Percentiles rank a stretch among this genome's conserved stretches.
Evolutionary conservation across 2,888 invertebrate genomes (phyloP).

Genomic region (Aethes cnicana): DNA sequence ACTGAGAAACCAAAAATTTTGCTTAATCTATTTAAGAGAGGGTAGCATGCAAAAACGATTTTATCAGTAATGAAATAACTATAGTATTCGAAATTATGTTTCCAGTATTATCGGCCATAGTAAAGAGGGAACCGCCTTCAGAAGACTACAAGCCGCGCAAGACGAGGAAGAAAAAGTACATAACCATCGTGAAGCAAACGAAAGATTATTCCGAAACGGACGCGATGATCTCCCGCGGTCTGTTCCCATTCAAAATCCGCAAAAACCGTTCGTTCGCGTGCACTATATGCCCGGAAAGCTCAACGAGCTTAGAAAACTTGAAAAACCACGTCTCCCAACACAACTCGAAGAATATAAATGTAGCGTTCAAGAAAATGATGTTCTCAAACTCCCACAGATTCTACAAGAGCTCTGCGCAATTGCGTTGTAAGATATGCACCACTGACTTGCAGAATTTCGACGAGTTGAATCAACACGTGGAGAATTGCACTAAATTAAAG

Average conservation of each 20-base stretch:
- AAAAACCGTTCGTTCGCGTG: constrained; percentile 58
- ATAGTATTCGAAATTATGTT: constrained; percentile 15
- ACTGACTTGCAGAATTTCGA: constrained; percentile 55
- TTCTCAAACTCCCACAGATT: constrained; percentile 60
- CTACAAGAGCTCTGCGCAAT: constrained; percentile 45
- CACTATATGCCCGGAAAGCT: constrained; percentile 61
- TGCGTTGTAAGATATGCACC: constrained; percentile 66
- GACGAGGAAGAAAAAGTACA: constrained; percentile 40
- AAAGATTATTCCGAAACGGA: constrained; percentile 55
- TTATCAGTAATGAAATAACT: neutral
- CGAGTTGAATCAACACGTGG: constrained; percentile 56
- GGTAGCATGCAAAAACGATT: neutral
- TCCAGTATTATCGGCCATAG: constrained; percentile 51
- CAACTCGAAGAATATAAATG: constrained; percentile 51
- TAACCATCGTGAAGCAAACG: constrained; percentile 46
- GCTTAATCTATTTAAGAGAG: too few species aligned
- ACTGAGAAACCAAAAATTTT: too few species aligned
- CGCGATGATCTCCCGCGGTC: constrained; percentile 53
- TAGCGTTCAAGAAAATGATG: constrained; percentile 69
- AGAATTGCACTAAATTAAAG: constrained; percentile 54
- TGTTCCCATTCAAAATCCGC: constrained; percentile 69
- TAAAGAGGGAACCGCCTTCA: constrained; percentile 49
- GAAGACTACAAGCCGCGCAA: constrained; percentile 45
- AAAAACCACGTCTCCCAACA: constrained; percentile 58
- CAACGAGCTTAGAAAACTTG: constrained; percentile 53